phyloP scores from a whole-genome alignment of 2,113 vertebrate genomes.

The Catagonus wagneri region DNA sequence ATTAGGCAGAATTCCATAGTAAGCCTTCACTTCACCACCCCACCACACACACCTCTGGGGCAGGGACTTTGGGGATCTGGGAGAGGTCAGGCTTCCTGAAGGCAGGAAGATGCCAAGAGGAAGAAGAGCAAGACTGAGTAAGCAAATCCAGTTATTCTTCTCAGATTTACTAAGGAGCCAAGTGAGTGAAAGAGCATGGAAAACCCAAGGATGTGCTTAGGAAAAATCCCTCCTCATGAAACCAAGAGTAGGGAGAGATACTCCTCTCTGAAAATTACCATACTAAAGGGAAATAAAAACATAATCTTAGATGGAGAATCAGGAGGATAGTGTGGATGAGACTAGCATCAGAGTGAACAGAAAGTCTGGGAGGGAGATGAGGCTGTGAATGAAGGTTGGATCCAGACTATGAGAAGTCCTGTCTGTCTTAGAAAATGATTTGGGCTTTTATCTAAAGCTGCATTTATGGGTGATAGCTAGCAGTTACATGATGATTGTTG shows the following conservation, averaged over 20 bases:
- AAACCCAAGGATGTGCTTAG: background rate
- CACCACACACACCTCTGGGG: background rate
- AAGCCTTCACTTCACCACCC: background rate
- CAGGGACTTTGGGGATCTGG: background rate
- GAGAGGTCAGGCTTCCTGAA: background rate
- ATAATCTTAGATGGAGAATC: background rate
- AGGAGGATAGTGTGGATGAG: background rate
- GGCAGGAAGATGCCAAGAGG: background rate
- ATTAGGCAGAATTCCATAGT: background rate
- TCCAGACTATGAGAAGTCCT: background rate
- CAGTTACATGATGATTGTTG: background rate
- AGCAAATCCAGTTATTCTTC: background rate
- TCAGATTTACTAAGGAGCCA: background rate
- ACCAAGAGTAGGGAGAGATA: background rate
- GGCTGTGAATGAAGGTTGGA: background rate
- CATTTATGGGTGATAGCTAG: background rate
- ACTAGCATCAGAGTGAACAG: background rate
- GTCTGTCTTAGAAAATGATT: background rate
- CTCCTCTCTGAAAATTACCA: background rate
- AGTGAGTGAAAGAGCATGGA: background rate
- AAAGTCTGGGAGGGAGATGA: background rate
- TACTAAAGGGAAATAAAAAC: background rate
- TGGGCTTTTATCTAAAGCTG: background rate
- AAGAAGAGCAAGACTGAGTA: background rate
- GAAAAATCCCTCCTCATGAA: background rate